Conservation (phyloP, 1,140 invertebrate genomes). For the Centruroides sculpturatus region DNA sequence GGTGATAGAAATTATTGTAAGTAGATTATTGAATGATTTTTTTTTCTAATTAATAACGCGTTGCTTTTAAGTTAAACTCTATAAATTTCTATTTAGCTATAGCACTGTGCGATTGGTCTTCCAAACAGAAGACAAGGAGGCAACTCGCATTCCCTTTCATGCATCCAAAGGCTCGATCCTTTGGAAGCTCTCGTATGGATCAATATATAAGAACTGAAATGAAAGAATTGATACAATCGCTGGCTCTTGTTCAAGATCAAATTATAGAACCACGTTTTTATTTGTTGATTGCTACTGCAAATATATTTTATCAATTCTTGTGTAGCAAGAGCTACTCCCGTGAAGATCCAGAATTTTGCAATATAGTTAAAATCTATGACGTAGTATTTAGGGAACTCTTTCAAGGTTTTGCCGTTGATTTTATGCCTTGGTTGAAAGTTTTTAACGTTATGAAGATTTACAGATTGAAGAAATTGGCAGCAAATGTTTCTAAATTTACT, state of each 20-base stretch:
- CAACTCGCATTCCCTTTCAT: conserved; percentile 60
- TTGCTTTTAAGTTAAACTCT: background rate
- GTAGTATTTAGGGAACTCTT: conserved; percentile 78
- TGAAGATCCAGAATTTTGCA: conserved; percentile 45
- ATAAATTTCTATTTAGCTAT: conserved; percentile 46
- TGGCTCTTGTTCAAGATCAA: conserved; percentile 2
- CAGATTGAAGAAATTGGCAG: conserved; percentile 5
- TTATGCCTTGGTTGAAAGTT: conserved; percentile 58
- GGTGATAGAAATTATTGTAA: conserved; percentile 54
- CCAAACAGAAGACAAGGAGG: conserved; percentile 56
- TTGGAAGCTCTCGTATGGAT: conserved; percentile 39
- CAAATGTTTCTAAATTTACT: conserved; percentile 33
- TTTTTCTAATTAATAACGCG: no score
- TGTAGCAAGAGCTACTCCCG: conserved; percentile 55
- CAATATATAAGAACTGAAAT: conserved; percentile 18
- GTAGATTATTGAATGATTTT: conserved; percentile 25
- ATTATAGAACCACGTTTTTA: conserved; percentile 41
- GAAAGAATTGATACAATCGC: conserved; percentile 2
- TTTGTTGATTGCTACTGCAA: conserved; percentile 52
- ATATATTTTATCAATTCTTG: conserved; percentile 73
- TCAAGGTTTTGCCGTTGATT: conserved; percentile 71
- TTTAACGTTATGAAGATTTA: background rate
- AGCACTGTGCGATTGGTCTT: conserved; percentile 72
- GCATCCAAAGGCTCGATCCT: conserved; percentile 48
- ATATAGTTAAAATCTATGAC: conserved; percentile 57